Conservation (phyloP, 1,140 invertebrate genomes). For the Eupristina koningsbergeri region DNA sequence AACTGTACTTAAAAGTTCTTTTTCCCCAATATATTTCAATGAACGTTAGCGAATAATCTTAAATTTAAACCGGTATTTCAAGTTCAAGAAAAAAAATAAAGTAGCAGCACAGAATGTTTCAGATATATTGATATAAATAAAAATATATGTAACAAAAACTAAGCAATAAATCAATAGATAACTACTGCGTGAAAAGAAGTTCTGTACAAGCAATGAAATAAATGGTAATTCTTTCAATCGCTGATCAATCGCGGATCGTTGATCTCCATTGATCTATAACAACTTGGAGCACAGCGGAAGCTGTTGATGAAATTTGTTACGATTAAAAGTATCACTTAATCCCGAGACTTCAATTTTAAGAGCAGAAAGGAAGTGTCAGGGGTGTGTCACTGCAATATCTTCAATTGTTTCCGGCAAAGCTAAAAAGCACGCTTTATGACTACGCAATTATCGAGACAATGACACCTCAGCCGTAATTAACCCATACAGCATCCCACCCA, state of each 20-base stretch:
- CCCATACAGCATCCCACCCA: background rate
- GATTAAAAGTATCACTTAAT: background rate
- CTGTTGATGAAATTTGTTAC: background rate
- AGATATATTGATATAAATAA: background rate
- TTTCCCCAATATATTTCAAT: no score
- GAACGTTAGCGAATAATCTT: no score
- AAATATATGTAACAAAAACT: background rate
- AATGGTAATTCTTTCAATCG: background rate
- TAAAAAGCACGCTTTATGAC: background rate
- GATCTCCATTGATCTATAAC: no score
- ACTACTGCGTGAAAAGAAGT: background rate
- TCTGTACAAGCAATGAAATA: background rate
- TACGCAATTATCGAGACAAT: background rate
- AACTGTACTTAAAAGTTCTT: background rate
- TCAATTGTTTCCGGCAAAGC: background rate
- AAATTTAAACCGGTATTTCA: background rate
- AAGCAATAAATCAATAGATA: background rate
- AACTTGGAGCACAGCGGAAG: no score
- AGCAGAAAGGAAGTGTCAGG: background rate
- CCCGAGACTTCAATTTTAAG: background rate
- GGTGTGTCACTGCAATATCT: background rate
- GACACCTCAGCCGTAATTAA: background rate
- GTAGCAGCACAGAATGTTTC: no score
- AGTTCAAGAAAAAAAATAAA: background rate
- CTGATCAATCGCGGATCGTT: background rate